phyloP scores from a whole-genome alignment of 2,797 vertebrate species.

The Hirundo rustica region DNA sequence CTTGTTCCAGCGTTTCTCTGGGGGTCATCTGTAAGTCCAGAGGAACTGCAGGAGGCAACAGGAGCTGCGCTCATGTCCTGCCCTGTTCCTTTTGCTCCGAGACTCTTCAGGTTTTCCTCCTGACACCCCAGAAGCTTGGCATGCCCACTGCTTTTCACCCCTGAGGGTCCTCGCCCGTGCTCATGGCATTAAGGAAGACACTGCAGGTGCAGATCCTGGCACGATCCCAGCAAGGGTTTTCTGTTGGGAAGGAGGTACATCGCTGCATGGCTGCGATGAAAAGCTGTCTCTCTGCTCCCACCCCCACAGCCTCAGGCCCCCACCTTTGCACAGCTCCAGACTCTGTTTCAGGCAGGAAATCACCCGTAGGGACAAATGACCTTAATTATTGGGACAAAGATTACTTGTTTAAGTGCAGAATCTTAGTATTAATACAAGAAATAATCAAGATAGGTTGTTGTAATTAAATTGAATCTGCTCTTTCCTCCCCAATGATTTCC shows the following conservation, averaged over 20 bases:
- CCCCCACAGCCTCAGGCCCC: background rate
- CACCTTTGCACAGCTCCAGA: background rate
- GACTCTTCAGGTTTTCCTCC: background rate
- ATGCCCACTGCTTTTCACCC: background rate
- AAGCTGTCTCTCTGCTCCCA: background rate
- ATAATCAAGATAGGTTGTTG: background rate
- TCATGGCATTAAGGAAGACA: background rate
- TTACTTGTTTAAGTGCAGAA: background rate
- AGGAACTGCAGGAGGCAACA: background rate
- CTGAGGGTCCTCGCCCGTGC: background rate
- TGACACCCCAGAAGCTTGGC: background rate
- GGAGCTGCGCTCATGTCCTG: accelerated
- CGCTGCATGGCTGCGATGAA: background rate
- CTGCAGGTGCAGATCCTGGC: background rate
- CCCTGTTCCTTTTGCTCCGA: background rate
- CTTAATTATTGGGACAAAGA: conserved; percentile 37
- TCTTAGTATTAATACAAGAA: background rate
- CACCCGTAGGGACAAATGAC: conserved; percentile 3
- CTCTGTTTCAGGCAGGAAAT: conserved; percentile 1
- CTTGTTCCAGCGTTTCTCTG: background rate
- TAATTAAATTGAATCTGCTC: conserved; percentile 25
- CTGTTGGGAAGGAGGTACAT: background rate
- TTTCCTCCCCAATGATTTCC: background rate
- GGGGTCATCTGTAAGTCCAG: background rate
- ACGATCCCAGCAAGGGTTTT: background rate